Evolutionary conservation across 2,113 vertebrate genomes (phyloP).

Genomic region (Protomyctophum bolini): DNA sequence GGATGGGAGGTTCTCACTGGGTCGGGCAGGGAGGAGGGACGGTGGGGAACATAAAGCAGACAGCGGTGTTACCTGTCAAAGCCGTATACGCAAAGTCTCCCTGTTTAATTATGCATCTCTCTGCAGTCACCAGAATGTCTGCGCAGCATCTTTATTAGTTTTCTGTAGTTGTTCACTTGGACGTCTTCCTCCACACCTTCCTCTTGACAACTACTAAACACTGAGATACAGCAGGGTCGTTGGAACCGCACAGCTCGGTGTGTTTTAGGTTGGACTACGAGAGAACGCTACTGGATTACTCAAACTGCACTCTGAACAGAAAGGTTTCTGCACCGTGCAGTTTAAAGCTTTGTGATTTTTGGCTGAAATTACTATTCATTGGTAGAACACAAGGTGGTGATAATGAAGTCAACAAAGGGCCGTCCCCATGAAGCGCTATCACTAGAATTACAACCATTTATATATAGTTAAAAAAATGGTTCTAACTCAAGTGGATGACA

Average conservation of each 20-base stretch:
- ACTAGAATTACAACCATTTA: too few species aligned
- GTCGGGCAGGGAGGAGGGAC: not conserved
- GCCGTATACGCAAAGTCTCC: not conserved
- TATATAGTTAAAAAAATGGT: too few species aligned
- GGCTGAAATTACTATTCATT: too few species aligned
- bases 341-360: too few species aligned
- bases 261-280: conserved; percentile 3
- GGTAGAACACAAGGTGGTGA: too few species aligned
- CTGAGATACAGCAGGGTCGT: not conserved
- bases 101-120: not conserved
- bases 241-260: not conserved
- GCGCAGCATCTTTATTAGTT: not conserved
- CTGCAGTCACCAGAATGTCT: not conserved
- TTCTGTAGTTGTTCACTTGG: not conserved
- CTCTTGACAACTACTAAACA: not conserved
- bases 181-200: not conserved
- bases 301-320: too few species aligned
- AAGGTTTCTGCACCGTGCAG: too few species aligned
- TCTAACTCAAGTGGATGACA: too few species aligned
- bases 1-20: conserved; percentile 1
- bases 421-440: too few species aligned
- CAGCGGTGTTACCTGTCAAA: not conserved
- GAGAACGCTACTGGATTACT: not conserved
- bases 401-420: too few species aligned
- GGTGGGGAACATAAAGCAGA: conserved; percentile 8